Base-by-base conservation (phyloP, 2,113 vertebrate species). In the Bos taurus region DNA sequence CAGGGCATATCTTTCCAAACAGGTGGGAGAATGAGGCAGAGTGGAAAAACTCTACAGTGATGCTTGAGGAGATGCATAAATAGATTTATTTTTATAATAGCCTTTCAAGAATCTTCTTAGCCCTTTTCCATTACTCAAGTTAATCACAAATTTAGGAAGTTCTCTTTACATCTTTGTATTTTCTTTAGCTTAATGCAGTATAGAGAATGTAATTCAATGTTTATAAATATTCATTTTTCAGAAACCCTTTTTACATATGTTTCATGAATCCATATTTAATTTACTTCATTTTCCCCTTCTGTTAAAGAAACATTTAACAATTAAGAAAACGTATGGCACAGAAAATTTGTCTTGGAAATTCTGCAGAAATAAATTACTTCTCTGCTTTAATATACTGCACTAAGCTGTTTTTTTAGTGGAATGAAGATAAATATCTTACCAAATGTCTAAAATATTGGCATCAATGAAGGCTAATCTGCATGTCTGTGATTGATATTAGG, bases 51-150 rank as follows among this genome's bases (percentile, higher is more conserved):
- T 93, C 92, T 88, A 90, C 48, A 56, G 36, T 62, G 82, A 95
- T 95, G 59, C 56, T 80, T 83, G 60, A 95, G 62, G 78, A 96
- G 67, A 87, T 71, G 46, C 54, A 83, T 88, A 95, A 96, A 96
- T 97, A 94, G 74, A 94, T 92, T 94, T 94, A 85, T 97, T 97
- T 96, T 95, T 86, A 67, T 80, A 91, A 89, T 67, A 48, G 57
- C 60, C 7, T 87, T 93, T 93, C 71, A 87, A 64, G 97, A 95
- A 86, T 94, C 14, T 59, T 36, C 57, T 85, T 13, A 12, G 9
- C 26, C 40, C 57, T 93, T 88, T 89, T 54, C 43, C 96, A n/a
- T 93, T 60, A 81, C 54, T 92, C 25, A 93, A 52, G 30, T 71
- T 59, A 87, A 81, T 57, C 11, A 1, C 26, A 86, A 87, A 80